Evolutionary conservation across 92 coral and sea anemone genomes (phyloP).

Genomic region (Muricea muricata): DNA sequence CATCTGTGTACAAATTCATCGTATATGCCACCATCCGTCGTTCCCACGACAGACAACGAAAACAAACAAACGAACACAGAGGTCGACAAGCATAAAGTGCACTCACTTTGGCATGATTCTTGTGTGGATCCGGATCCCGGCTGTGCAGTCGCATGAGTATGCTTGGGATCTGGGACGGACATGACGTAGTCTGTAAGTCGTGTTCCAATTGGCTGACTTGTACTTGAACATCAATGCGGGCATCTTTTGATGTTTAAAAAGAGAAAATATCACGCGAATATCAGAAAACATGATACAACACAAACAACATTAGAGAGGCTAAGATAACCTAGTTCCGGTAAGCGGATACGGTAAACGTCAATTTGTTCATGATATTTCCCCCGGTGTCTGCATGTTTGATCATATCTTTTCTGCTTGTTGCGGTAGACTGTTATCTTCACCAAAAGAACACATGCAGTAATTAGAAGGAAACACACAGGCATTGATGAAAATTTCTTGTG

Average conservation of each 20-base stretch:
- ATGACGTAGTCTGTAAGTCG: slow-evolving; percentile 78
- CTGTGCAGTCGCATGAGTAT: slow-evolving; percentile 76
- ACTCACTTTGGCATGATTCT: slow-evolving; percentile 76
- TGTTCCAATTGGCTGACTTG: slow-evolving; percentile 75
- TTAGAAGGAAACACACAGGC: no score
- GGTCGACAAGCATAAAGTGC: neutral
- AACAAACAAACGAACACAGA: neutral
- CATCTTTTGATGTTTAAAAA: slow-evolving; percentile 3
- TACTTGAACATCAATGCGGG: slow-evolving; percentile 67
- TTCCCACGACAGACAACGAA: no score
- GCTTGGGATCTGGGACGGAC: slow-evolving; percentile 73
- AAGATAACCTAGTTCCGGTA: no score
- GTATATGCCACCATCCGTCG: no score
- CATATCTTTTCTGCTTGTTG: no score
- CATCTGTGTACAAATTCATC: no score
- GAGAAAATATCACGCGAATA: neutral
- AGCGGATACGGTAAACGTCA: no score
- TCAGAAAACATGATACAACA: neutral
- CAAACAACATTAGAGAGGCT: neutral
- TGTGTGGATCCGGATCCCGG: slow-evolving; percentile 75
- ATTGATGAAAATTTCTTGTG: no score
- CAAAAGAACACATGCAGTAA: no score
- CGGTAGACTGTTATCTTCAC: no score
- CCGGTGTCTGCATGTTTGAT: no score
- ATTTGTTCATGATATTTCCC: no score